A percentile compares a stretch with the other conserved stretches of the same genome.
Conservation (phyloP, 1,140 invertebrate genomes). For the Caerostris extrusa region DNA sequence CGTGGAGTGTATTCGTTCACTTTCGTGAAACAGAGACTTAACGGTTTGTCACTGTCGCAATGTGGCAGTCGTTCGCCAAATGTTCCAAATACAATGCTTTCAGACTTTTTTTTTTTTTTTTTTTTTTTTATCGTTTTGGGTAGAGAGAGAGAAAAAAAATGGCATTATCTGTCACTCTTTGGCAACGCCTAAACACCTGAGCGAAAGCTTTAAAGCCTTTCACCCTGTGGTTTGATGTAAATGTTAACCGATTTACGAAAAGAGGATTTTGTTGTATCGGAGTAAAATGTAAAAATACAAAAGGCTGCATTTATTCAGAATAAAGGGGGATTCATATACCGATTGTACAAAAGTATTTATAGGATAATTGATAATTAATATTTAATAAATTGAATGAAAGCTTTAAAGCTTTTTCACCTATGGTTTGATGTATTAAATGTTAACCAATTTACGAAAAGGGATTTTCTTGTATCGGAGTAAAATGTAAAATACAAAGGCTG, state of each 20-base stretch:
- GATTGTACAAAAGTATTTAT: too few species aligned
- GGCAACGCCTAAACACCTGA: constrained; percentile 27
- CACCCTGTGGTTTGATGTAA: background rate
- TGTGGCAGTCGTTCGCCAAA: background rate
- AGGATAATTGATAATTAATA: too few species aligned
- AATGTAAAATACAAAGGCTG: too few species aligned
- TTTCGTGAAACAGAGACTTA: background rate
- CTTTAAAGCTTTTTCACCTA: background rate
- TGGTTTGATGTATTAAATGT: background rate
- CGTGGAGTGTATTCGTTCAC: background rate
- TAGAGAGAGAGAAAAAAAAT: background rate
- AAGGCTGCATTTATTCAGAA: too few species aligned
- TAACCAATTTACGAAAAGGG: background rate
- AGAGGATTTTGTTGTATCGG: too few species aligned
- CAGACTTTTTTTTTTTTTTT: background rate
- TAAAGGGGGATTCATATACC: too few species aligned
- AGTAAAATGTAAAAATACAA: too few species aligned
- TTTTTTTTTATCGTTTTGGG: too few species aligned
- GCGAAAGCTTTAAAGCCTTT: background rate
- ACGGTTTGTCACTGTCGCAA: background rate
- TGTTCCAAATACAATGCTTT: background rate
- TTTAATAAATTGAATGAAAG: background rate
- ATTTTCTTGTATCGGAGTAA: too few species aligned
- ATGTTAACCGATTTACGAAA: background rate
- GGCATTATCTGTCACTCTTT: background rate